Percentiles rank a stretch among this genome's conserved stretches.
Conservation (phyloP, 2,888 invertebrate genomes). For the Venusia cambrica region DNA sequence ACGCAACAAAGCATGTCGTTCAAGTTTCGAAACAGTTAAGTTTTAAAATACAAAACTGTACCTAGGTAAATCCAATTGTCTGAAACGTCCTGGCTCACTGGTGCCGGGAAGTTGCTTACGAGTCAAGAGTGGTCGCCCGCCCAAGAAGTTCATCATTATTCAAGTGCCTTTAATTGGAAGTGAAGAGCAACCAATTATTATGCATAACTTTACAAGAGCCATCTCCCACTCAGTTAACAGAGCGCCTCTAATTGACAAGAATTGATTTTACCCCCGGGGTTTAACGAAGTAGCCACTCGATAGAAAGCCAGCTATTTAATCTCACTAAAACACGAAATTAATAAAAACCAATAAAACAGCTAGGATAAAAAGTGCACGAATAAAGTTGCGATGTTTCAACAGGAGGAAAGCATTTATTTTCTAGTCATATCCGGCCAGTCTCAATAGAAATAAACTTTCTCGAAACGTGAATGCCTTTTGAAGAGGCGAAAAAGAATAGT, state of each 20-base stretch:
- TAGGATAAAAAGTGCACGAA: not conserved
- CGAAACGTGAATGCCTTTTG: conserved; percentile 47
- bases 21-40: conserved; percentile 1
- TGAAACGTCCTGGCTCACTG: conserved; percentile 29
- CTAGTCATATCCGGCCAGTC: conserved; percentile 24
- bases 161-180: conserved; percentile 61
- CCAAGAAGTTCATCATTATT: conserved; percentile 50
- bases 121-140: conserved; percentile 40
- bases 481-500: conserved; percentile 53
- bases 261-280: conserved; percentile 41
- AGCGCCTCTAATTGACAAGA: conserved; percentile 51
- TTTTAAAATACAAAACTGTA: conserved; percentile 27
- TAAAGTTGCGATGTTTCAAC: conserved; percentile 7
- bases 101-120: conserved; percentile 32
- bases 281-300: not conserved
- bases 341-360: not conserved
- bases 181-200: conserved; percentile 66
- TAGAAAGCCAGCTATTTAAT: not conserved
- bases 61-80: conserved; percentile 36
- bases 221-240: conserved; percentile 48
- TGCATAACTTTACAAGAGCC: conserved; percentile 66
- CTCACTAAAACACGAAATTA: not conserved
- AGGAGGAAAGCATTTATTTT: conserved; percentile 25
- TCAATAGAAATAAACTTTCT: conserved; percentile 33
- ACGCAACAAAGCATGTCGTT: no score